Evolutionary conservation across 2,888 invertebrate genomes (phyloP), one percentile per base, ranked within the genome.

Genomic region (Parnassius smintheus): DNA sequence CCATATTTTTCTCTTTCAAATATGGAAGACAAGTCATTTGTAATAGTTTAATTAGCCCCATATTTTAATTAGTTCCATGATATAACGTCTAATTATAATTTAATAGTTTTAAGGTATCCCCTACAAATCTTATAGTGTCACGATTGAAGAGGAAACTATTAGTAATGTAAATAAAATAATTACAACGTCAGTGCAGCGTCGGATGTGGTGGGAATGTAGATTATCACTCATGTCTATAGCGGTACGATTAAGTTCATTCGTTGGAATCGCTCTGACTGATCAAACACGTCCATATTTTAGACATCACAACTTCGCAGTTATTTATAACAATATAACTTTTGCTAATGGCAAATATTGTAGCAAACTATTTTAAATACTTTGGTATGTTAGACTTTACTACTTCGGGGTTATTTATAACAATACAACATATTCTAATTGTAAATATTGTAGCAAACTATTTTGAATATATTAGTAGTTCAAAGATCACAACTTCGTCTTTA

Each of bases 61-160:
- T 46, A 2, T 53, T 53, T 56, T 35, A 56, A 50, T 57, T 45
- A 41, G 41, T 60, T 46, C 54, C 11, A 22, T 18, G 54, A 50
- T 25, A 44, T 9, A 53, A 45, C 35, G 12, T 48, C 42, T 62
- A 56, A 62, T 58, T 58, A 62, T 48, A 61, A 49, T 25, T 48
- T 42, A 49, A 54, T 48, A 57, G 12, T 49, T 22, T 41, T 52
- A 9, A 62, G 22, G n/a, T 49, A 41, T 61, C n/a, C 45, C 49
- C 56, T 57, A 50, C 62, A 60, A 62, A 65, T 67, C 62, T 68
- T 62, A 66, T 76, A 74, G 77, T 81, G 80, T 83, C 80, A 81
- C 75, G 75, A 71, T 69, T 70, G 70, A 71, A 79, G 74, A 83
- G 86, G 86, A 82, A 80, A 80, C 59, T 56, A 64, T 63, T 63